Percentiles rank a stretch among this genome's conserved stretches.
These are phyloP conservation scores for Geotrupes spiniger DNA, from an alignment of 2,888 invertebrate genomes.

Conservation along the genomic window DNA sequence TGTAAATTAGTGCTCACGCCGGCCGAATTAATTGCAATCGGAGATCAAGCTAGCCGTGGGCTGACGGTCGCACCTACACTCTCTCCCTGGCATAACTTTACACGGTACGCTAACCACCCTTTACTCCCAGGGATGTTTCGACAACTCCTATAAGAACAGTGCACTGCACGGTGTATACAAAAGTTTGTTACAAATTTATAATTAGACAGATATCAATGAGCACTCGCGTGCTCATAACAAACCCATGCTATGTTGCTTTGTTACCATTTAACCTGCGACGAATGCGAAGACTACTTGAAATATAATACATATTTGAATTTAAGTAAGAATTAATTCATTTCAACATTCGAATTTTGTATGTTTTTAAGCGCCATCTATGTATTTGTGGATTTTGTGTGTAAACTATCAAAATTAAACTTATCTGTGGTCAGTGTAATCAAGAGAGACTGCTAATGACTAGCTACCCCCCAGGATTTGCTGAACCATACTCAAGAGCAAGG, in stretches of 20 bases:
- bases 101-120: conserved; percentile 34
- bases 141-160: background rate
- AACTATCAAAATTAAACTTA: conserved; percentile 26
- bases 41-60: conserved; percentile 46
- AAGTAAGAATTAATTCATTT: no score
- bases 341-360: no score
- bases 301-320: no score
- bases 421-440: conserved; percentile 35
- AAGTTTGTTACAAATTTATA: conserved; percentile 21
- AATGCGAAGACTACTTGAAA: no score
- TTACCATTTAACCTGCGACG: background rate
- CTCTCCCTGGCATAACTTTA: conserved; percentile 30
- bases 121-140: background rate
- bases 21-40: conserved; percentile 49
- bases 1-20: conserved; percentile 49
- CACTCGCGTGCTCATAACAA: background rate
- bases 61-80: conserved; percentile 35
- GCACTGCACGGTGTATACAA: conserved; percentile 12
- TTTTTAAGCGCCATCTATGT: no score
- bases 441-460: conserved; percentile 30
- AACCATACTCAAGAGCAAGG: conserved; percentile 20
- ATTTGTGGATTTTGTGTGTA: no score
- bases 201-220: conserved; percentile 18
- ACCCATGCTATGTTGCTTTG: background rate
- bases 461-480: conserved; percentile 21